A percentile compares a stretch with the other conserved stretches of the same genome.
Conservation (phyloP, 2,888 invertebrate genomes). For the Caradrina kadenii region DNA sequence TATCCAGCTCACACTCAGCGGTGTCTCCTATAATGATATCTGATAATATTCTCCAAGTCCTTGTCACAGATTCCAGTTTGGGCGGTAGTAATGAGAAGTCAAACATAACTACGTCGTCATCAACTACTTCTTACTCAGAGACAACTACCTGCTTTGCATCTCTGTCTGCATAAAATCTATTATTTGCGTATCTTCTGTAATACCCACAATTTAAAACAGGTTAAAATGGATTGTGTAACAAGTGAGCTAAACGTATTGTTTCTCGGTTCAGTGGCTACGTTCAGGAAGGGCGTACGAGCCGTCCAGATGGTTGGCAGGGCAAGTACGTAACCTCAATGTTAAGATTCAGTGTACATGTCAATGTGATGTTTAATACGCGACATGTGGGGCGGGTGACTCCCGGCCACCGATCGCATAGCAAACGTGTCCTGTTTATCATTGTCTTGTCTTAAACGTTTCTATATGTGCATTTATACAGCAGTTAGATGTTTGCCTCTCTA, state of each 20-base stretch:
- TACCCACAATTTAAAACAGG: conserved; percentile 72
- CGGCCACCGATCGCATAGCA: conserved; percentile 79
- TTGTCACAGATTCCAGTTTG: conserved; percentile 38
- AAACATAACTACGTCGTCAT: conserved; percentile 56
- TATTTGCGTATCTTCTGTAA: conserved; percentile 76
- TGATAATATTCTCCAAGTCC: conserved; percentile 5
- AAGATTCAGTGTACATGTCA: conserved; percentile 85
- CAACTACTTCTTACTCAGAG: conserved; percentile 56
- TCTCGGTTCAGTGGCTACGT: conserved; percentile 98
- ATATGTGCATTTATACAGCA: conserved; percentile 89
- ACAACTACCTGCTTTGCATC: conserved; percentile 81
- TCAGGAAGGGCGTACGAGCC: conserved; percentile 99
- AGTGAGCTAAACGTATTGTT: conserved; percentile 82
- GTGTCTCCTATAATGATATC: background rate
- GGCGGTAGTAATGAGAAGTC: conserved; percentile 74
- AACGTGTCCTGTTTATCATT: conserved; percentile 87
- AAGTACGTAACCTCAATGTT: conserved; percentile 95
- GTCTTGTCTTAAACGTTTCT: conserved; percentile 87
- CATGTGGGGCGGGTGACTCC: conserved; percentile 67
- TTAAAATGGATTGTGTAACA: conserved; percentile 71
- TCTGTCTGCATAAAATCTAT: conserved; percentile 80
- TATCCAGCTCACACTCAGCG: conserved; percentile 52
- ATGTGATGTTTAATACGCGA: conserved; percentile 84
- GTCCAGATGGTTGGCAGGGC: conserved; percentile 99
- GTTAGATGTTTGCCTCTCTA: conserved; percentile 89